Conservation (phyloP, 1,140 invertebrate species). For the Mercenaria mercenaria region DNA sequence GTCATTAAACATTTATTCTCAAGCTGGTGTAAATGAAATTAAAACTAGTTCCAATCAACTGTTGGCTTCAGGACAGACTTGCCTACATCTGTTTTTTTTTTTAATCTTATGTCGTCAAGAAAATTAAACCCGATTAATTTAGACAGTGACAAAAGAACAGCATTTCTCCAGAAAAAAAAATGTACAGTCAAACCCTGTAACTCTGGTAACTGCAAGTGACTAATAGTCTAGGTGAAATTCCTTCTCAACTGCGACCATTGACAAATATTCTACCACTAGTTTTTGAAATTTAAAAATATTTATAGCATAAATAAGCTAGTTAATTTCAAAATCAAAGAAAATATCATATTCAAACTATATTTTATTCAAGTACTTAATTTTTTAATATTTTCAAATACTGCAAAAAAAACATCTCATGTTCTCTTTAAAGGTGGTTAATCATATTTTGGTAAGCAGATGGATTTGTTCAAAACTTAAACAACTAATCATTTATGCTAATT, state of each 20-base stretch:
- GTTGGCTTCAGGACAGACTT: background rate
- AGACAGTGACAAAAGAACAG: slow-evolving; percentile 16
- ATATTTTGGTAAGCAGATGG: no score
- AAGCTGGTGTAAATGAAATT: slow-evolving; percentile 5
- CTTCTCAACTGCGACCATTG: no score
- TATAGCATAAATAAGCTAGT: background rate
- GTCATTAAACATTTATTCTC: slow-evolving; percentile 61
- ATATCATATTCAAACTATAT: background rate
- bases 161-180: no score
- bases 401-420: no score
- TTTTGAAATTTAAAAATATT: background rate
- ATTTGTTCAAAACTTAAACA: no score
- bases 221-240: no score
- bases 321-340: background rate
- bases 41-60: slow-evolving; percentile 49
- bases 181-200: background rate
- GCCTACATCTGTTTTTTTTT: slow-evolving; percentile 1
- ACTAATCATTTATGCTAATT: no score
- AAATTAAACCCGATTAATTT: slow-evolving; percentile 54
- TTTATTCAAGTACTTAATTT: background rate
- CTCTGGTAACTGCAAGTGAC: no score
- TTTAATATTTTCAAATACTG: no score
- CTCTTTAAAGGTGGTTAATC: no score
- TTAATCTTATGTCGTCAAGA: slow-evolving; percentile 31
- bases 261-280: no score